These are phyloP conservation scores for Electrophaes corylata DNA, from an alignment of 2,888 invertebrate species.

Conservation along the genomic window DNA sequence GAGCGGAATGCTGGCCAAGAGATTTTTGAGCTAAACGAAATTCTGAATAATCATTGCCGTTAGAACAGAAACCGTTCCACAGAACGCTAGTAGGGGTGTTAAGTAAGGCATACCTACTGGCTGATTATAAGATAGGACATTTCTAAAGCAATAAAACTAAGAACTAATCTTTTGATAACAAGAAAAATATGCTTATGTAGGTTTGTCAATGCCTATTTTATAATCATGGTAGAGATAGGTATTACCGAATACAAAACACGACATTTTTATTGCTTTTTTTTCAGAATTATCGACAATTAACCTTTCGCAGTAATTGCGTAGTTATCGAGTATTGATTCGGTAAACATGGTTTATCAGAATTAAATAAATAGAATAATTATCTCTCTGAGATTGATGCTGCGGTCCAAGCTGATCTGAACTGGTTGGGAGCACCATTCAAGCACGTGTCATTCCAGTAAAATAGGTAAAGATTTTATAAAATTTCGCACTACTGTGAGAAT, in stretches of 20 bases:
- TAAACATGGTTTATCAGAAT: conserved; percentile 10
- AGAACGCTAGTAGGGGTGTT: not conserved
- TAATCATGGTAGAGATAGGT: not conserved
- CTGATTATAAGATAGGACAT: not conserved
- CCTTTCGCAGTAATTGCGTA: conserved; percentile 18
- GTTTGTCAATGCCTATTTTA: not conserved
- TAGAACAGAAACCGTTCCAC: not conserved
- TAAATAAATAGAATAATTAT: conserved; percentile 7
- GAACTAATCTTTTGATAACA: not conserved
- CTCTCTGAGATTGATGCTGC: not conserved
- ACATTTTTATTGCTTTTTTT: not conserved
- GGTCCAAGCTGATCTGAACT: not conserved
- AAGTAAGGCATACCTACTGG: not conserved
- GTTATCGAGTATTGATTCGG: conserved; percentile 8
- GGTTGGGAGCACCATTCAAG: not conserved
- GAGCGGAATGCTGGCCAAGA: not conserved
- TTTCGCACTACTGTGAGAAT: not conserved
- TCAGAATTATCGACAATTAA: conserved; percentile 7
- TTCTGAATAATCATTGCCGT: not conserved
- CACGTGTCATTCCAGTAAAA: not conserved
- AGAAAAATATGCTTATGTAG: not conserved
- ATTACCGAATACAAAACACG: not conserved
- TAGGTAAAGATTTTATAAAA: too few relatives aligned
- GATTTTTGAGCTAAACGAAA: not conserved
- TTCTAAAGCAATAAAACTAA: not conserved